A percentile compares a stretch with the other conserved stretches of the same genome.
Evolutionary conservation across 2,113 vertebrate species (phyloP).

Genomic region (Ornithorhynchus anatinus): DNA sequence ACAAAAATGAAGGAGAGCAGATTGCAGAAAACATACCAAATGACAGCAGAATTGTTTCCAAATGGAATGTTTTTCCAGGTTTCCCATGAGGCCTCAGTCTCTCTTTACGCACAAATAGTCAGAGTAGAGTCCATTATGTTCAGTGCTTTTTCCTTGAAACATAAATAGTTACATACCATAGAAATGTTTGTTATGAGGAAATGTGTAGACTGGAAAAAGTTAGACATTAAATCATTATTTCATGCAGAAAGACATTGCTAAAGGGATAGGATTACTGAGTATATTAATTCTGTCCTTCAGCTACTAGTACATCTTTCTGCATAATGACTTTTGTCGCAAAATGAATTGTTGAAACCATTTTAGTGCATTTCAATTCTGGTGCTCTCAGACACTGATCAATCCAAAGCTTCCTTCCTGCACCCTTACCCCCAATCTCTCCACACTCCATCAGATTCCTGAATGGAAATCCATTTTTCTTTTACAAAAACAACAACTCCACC

Average conservation of each 20-base stretch:
- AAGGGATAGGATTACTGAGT: constrained; percentile 67
- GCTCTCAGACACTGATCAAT: neutral
- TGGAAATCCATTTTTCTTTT: neutral
- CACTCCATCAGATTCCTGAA: no score
- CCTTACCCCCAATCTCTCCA: neutral
- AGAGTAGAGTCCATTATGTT: constrained; percentile 49
- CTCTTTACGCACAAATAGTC: constrained; percentile 36
- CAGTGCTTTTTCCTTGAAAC: constrained; percentile 56
- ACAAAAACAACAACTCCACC: no score
- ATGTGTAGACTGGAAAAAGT: constrained; percentile 45
- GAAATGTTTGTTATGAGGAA: constrained; percentile 65
- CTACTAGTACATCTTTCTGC: constrained; percentile 45
- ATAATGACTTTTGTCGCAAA: constrained; percentile 54
- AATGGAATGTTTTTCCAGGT: constrained; percentile 25
- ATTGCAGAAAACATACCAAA: constrained; percentile 17
- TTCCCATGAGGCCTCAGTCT: constrained; percentile 32
- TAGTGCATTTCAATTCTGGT: neutral
- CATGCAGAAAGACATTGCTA: constrained; percentile 69
- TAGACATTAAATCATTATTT: constrained; percentile 69
- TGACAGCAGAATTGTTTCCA: constrained; percentile 31
- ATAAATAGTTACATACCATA: constrained; percentile 58
- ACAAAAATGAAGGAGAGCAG: neutral
- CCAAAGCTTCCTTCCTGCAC: neutral
- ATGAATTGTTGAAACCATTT: constrained; percentile 15
- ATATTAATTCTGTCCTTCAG: constrained; percentile 68